Conservation (phyloP, 2,797 vertebrate genomes). For the Crenuchus spilurus region DNA sequence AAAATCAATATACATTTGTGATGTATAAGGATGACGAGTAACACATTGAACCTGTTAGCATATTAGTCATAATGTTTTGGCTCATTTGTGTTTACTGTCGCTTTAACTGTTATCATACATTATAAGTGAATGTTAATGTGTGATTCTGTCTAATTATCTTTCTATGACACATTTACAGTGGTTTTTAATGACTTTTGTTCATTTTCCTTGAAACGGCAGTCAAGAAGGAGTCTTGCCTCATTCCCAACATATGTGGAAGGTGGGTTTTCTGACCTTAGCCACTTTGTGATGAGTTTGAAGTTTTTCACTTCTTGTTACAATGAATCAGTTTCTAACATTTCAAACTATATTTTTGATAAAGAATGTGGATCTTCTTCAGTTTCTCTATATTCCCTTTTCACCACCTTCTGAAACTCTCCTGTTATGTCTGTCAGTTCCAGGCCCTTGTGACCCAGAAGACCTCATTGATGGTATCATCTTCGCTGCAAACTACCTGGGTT, state of each 20-base stretch:
- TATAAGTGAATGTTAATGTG: too few relatives aligned
- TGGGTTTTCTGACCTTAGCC: slow-evolving; percentile 71
- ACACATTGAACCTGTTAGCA: too few relatives aligned
- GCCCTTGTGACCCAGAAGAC: slow-evolving; percentile 96
- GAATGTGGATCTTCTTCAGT: neutral
- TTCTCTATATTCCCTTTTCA: neutral
- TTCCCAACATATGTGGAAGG: slow-evolving; percentile 98
- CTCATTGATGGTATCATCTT: slow-evolving; percentile 97
- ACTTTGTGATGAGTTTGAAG: too few relatives aligned
- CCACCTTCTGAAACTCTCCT: neutral
- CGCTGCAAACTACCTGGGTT: slow-evolving; percentile 96
- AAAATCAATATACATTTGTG: too few relatives aligned
- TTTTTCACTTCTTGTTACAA: too few relatives aligned
- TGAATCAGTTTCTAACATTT: too few relatives aligned
- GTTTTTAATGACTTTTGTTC: neutral
- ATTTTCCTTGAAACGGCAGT: slow-evolving; percentile 79
- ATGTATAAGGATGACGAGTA: too few relatives aligned
- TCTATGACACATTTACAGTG: neutral
- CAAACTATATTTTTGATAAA: neutral
- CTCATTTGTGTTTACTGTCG: too few relatives aligned
- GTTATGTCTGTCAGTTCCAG: slow-evolving; percentile 82
- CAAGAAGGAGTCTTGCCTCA: slow-evolving; percentile 91
- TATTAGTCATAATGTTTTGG: too few relatives aligned
- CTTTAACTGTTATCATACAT: too few relatives aligned
- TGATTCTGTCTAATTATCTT: neutral